Percentiles rank a stretch among this genome's conserved stretches.
Evolutionary conservation across 2,113 vertebrate genomes (phyloP).

Genomic region (Prionailurus viverrinus): DNA sequence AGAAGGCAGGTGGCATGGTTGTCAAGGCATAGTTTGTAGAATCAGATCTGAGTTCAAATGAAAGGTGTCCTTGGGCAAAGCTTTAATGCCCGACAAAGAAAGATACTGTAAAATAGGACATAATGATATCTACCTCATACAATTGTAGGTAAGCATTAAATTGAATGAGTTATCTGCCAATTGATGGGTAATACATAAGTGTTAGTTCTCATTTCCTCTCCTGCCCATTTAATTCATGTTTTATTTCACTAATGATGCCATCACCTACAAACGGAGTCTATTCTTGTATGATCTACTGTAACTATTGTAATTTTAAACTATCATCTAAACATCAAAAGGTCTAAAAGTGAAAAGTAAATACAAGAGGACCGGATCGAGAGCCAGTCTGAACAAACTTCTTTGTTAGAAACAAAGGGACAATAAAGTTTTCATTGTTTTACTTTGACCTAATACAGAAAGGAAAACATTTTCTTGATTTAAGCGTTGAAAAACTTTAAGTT

Average conservation of each 20-base stretch:
- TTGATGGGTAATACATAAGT: background rate
- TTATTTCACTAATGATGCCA: conserved; percentile 13
- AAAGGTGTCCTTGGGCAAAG: background rate
- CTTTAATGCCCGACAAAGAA: background rate
- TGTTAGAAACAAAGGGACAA: background rate
- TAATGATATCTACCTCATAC: background rate
- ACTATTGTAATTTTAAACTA: conserved; percentile 7
- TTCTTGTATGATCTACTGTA: background rate
- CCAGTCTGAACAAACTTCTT: conserved; percentile 22
- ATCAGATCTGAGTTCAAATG: conserved; percentile 11
- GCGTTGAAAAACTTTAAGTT: conserved; percentile 33
- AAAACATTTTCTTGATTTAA: conserved; percentile 37
- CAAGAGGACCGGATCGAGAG: background rate
- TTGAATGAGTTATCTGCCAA: background rate
- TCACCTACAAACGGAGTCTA: background rate
- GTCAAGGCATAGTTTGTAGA: background rate
- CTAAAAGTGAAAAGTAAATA: conserved; percentile 14
- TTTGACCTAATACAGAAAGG: conserved; percentile 44
- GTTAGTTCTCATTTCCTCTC: background rate
- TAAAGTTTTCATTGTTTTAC: conserved; percentile 2
- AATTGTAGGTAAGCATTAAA: conserved; percentile 16
- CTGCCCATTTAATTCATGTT: background rate
- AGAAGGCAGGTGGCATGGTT: background rate
- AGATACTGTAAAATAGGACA: background rate
- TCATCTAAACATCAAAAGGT: background rate